Evolutionary conservation across 2,113 vertebrate species (phyloP).

Genomic region (Carassius auratus): DNA sequence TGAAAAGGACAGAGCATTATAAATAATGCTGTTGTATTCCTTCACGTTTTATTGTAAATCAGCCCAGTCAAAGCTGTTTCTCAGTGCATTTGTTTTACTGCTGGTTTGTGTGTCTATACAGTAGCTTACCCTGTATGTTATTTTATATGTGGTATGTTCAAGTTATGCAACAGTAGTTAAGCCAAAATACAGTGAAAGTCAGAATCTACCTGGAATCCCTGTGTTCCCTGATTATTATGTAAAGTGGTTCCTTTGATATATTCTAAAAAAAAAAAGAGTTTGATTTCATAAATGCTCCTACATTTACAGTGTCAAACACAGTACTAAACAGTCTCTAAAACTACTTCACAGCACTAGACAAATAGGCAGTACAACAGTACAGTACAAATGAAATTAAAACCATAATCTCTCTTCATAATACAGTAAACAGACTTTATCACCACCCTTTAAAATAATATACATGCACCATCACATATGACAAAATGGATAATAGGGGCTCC

Average conservation of each 20-base stretch:
- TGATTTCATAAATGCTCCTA: not conserved
- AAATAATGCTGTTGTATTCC: not conserved
- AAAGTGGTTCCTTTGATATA: not conserved
- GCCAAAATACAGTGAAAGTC: slow-evolving; percentile 27
- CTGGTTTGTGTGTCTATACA: not conserved
- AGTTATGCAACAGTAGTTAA: slow-evolving; percentile 21
- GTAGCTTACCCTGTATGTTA: not conserved
- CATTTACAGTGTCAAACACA: not conserved
- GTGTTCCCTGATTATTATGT: slow-evolving; percentile 42
- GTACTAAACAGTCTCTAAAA: slow-evolving; percentile 4
- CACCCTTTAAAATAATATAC: slow-evolving; percentile 26
- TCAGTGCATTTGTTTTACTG: slow-evolving; percentile 12
- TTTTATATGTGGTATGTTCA: not conserved
- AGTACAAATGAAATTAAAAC: not conserved
- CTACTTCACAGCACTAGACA: slow-evolving; percentile 22
- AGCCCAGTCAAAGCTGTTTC: not conserved
- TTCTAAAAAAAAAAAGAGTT: not conserved
- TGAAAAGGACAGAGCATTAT: not conserved
- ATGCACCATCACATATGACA: not conserved
- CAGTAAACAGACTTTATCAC: slow-evolving; percentile 10
- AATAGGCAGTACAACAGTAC: not conserved
- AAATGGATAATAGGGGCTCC: not conserved
- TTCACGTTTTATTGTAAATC: not conserved
- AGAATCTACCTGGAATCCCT: slow-evolving; percentile 25
- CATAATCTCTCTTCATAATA: not conserved